A percentile compares a stretch with the other conserved stretches of the same genome.
phyloP scores from a whole-genome alignment of 2,797 vertebrate species.

The Neosilurus mollespiculum region DNA sequence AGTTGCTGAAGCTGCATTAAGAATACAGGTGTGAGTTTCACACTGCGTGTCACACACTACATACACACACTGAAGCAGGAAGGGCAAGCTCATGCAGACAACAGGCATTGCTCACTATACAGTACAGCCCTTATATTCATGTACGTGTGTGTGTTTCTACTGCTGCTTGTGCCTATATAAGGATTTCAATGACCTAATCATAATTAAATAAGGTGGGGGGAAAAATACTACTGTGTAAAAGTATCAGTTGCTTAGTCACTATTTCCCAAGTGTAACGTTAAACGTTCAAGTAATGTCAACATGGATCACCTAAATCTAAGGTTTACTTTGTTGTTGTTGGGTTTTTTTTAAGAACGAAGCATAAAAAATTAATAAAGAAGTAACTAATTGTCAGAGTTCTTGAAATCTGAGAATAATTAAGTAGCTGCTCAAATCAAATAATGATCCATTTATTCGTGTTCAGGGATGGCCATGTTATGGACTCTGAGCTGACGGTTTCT shows the following conservation, averaged over 20 bases:
- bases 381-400: neutral
- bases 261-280: neutral
- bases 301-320: neutral
- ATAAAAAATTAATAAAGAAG: neutral
- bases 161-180: neutral
- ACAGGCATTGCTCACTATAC: slow-evolving; percentile 3
- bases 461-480: neutral
- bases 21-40: neutral
- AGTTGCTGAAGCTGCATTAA: neutral
- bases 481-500: neutral
- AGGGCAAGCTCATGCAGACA: slow-evolving; percentile 44
- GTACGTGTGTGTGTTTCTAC: neutral
- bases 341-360: neutral
- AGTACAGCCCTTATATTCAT: slow-evolving; percentile 14
- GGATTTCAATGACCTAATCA: neutral
- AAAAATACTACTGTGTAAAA: neutral
- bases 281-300: too few relatives aligned
- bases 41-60: slow-evolving; percentile 17
- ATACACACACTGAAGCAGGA: slow-evolving; percentile 32
- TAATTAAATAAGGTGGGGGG: too few relatives aligned
- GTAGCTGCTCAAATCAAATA: neutral
- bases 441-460: neutral
- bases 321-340: too few relatives aligned
- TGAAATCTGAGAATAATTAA: neutral
- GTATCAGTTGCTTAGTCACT: neutral